Conservation (phyloP, 2,888 invertebrate genomes). For the Meiosimyza platycephala region DNA sequence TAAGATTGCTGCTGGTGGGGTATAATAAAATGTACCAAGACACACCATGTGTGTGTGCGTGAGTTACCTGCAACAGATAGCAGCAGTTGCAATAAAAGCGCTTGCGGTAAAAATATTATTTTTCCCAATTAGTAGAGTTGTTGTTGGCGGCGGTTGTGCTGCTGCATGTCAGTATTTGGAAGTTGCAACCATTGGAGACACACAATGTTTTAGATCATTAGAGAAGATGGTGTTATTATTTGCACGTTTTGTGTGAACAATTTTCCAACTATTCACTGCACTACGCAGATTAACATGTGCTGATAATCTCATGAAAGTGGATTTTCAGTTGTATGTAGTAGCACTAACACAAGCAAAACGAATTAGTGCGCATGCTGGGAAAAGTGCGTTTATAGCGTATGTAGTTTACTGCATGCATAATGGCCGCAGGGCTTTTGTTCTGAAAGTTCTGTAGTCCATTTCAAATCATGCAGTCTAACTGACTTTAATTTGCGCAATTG, state of each 20-base stretch:
- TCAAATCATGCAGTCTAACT: too few relatives aligned
- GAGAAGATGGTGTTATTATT: constrained; percentile 65
- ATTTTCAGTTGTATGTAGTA: background rate
- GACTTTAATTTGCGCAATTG: too few relatives aligned
- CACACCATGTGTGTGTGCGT: constrained; percentile 21
- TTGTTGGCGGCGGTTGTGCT: constrained; percentile 29
- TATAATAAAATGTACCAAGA: too few relatives aligned
- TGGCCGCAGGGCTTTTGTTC: too few relatives aligned
- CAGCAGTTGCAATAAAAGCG: background rate
- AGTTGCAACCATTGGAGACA: constrained; percentile 9
- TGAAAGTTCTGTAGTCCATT: too few relatives aligned
- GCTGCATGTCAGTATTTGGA: background rate
- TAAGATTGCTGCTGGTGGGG: background rate
- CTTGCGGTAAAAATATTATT: constrained; percentile 39
- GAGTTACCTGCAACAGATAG: constrained; percentile 16
- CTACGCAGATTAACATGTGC: constrained; percentile 41
- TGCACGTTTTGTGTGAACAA: constrained; percentile 64
- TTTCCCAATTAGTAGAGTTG: constrained; percentile 42
- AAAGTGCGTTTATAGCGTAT: constrained; percentile 14
- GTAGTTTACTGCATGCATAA: background rate
- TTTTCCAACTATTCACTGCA: constrained; percentile 34
- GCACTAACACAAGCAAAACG: constrained; percentile 6
- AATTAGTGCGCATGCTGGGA: constrained; percentile 8
- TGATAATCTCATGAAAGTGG: constrained; percentile 38
- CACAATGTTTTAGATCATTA: constrained; percentile 55